These are phyloP conservation scores for Druon quercuslanigerum DNA, from an alignment of 1,140 invertebrate species.

Conservation along the genomic window DNA sequence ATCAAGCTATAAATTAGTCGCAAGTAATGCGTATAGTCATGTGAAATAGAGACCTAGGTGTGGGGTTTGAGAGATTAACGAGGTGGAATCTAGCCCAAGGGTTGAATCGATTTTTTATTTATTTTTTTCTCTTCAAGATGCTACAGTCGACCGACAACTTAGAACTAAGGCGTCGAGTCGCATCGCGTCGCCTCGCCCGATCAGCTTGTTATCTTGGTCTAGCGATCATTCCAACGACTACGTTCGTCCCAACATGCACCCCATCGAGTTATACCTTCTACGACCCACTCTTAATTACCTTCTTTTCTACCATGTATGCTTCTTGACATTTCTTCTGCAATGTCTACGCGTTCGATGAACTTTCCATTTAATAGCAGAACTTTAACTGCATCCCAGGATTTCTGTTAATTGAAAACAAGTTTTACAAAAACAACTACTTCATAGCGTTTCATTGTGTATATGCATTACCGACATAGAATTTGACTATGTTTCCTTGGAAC, in stretches of 20 bases:
- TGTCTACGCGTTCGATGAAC: neutral
- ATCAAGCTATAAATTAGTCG: conserved; percentile 40
- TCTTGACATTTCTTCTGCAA: neutral
- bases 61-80: conserved; percentile 43
- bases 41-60: conserved; percentile 43
- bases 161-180: conserved; percentile 39
- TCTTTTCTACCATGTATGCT: conserved; percentile 34
- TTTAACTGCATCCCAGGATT: no score
- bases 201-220: conserved; percentile 56
- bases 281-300: conserved; percentile 56
- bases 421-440: no score
- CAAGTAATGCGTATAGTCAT: neutral
- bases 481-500: no score
- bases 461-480: no score
- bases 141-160: conserved; percentile 32
- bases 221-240: conserved; percentile 51
- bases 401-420: no score
- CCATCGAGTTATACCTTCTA: conserved; percentile 48
- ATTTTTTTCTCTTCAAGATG: conserved; percentile 31
- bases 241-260: conserved; percentile 47
- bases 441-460: no score
- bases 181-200: conserved; percentile 19
- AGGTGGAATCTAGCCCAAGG: conserved; percentile 31
- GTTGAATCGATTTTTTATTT: conserved; percentile 39
- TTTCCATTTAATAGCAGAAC: no score